phyloP scores from a whole-genome alignment of 2,113 vertebrate species.

The Charina bottae region DNA sequence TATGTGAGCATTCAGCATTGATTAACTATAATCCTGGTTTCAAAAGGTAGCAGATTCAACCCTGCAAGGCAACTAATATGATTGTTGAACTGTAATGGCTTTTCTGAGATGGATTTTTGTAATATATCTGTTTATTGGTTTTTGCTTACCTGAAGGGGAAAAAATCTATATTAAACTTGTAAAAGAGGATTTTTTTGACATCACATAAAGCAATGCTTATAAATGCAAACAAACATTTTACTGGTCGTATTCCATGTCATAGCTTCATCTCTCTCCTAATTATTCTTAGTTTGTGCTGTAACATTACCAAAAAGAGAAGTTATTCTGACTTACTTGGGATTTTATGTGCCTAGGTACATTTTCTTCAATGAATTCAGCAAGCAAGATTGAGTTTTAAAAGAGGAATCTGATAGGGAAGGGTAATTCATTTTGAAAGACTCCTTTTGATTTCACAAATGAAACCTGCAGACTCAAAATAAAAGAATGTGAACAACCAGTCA shows the following conservation, averaged over 20 bases:
- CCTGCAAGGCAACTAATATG: background rate
- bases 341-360: background rate
- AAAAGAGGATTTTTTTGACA: background rate
- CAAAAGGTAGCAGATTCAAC: background rate
- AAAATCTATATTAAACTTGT: background rate
- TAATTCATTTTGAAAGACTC: background rate
- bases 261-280: background rate
- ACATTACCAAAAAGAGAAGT: background rate
- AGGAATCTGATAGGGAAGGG: background rate
- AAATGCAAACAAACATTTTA: background rate
- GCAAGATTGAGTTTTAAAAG: background rate
- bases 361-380: background rate
- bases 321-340: background rate
- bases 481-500: background rate
- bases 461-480: background rate
- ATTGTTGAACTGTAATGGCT: constrained; percentile 10
- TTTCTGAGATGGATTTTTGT: constrained; percentile 14
- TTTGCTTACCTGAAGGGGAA: constrained; percentile 26
- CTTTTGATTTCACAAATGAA: background rate
- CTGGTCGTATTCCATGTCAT: background rate
- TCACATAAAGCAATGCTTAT: background rate
- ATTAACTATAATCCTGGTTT: background rate
- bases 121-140: constrained; percentile 10
- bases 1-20: background rate
- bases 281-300: background rate